A percentile compares a stretch with the other conserved stretches of the same genome.
phyloP scores from a whole-genome alignment of 2,888 invertebrate genomes.

The Cataglyphis albicans region DNA sequence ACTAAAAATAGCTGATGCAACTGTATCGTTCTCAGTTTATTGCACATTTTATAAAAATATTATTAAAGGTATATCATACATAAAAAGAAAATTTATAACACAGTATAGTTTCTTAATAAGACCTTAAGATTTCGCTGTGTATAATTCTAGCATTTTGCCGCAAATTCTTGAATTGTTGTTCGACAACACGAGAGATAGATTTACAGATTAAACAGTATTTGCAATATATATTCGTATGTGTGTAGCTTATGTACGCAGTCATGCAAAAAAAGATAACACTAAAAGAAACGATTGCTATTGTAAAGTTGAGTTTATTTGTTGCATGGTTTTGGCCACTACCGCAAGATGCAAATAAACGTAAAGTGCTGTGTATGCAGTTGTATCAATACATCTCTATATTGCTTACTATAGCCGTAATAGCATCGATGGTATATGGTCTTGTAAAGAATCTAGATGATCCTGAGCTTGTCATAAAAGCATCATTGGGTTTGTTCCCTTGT shows the following conservation, averaged over 20 bases:
- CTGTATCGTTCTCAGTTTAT: background rate
- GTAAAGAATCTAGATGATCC: conserved; percentile 13
- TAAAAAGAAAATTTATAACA: conserved; percentile 5
- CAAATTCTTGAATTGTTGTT: background rate
- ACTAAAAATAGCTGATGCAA: background rate
- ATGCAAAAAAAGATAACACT: conserved; percentile 19
- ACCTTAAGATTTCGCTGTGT: background rate
- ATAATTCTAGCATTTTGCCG: background rate
- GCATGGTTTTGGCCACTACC: conserved; percentile 44
- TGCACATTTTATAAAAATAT: conserved; percentile 21
- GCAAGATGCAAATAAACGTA: background rate
- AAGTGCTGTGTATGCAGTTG: conserved; percentile 23
- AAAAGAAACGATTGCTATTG: background rate
- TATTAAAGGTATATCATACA: background rate
- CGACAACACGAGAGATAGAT: background rate
- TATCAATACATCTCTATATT: conserved; percentile 22
- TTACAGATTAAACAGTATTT: background rate
- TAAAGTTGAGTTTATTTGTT: conserved; percentile 37
- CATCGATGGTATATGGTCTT: conserved; percentile 7
- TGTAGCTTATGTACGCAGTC: background rate
- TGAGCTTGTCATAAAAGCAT: conserved; percentile 7
- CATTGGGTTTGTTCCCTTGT: conserved; percentile 10
- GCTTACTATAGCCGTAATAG: background rate
- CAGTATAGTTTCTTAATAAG: background rate
- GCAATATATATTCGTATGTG: background rate